phyloP scores from a whole-genome alignment of 2,113 vertebrate genomes.

The Rhipidura dahli region DNA sequence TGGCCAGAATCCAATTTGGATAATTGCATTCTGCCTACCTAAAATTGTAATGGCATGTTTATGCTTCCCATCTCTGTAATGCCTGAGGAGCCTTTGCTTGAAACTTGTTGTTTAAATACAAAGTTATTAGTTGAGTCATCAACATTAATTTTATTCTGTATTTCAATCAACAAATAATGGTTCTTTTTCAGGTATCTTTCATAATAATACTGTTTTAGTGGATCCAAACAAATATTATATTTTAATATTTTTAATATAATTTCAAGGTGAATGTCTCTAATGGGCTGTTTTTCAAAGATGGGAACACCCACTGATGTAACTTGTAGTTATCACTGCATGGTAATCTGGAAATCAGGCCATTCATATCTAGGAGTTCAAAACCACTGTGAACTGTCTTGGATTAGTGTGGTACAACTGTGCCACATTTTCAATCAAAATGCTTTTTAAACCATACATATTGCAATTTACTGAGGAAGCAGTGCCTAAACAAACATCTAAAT shows the following conservation, averaged over 20 bases:
- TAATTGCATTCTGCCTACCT: conserved; percentile 56
- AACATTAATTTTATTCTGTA: neutral
- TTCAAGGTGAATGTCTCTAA: neutral
- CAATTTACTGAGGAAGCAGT: neutral
- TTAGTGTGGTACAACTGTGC: neutral
- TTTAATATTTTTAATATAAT: neutral
- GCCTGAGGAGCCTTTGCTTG: conserved; percentile 30
- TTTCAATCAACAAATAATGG: neutral
- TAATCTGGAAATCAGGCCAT: neutral
- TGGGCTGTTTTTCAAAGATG: neutral
- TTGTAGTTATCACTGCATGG: neutral
- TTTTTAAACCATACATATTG: neutral
- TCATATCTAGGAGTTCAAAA: neutral
- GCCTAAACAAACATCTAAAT: neutral
- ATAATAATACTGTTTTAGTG: neutral
- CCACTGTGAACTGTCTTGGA: neutral
- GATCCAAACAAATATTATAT: neutral
- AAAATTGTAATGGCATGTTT: conserved; percentile 38
- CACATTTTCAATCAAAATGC: neutral
- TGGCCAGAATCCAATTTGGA: conserved; percentile 41
- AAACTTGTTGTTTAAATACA: conserved; percentile 22
- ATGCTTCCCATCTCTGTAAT: neutral
- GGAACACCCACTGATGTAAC: neutral
- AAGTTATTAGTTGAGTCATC: conserved; percentile 29
- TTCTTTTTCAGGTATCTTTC: neutral